Base-by-base conservation (phyloP, 1,140 invertebrate species). In the Drosophila albomicans region DNA sequence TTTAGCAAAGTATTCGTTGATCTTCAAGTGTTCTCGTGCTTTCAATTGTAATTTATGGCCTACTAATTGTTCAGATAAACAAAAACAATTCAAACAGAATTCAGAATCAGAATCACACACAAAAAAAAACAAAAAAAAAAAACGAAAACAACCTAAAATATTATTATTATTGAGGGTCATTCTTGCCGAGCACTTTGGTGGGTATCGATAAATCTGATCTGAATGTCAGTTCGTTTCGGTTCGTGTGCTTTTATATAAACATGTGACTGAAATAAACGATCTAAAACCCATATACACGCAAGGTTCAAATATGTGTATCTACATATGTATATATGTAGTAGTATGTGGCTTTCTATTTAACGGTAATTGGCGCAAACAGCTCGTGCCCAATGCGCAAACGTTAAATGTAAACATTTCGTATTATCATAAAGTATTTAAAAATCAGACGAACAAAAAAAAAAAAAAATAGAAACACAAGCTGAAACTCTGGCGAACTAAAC, bases 21-120 rank as follows among this genome's bases (percentile, higher is more conserved):
- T 51, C 43, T 25, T 70, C 6, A 30, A 52, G n/a, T 57, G 51
- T 38, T 41, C 41, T 41, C 48, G 20, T 46, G 48, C 61, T 58
- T 48, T 84, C 13, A 41, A n/a, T 30, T 59, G 51, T 59, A 71
- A 65, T 79, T 74, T 73, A 79, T 79, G 41, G 62, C 51, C 52
- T 30, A 63, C 79, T 82, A 80, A 88, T 78, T 78, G 51, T 41
- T 52, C 43, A 76, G 46, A 79, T 87, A 87, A 79, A 77, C 73
- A 78, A 77, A 52, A 32, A 63, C 43, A 13, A 10, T 35, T 7
- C 2, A 49, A 15, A 25, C 32, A 48, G 35, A 38, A 32, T 32
- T 10, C 35, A 38, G 1, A 52, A 57, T 43, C 48, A 32, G 25
- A 25, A 20, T 20, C 3, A 20, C 20, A 20, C 2, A 20, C 2